phyloP scores from a whole-genome alignment of 2,888 invertebrate genomes.

The Dynastes grantii region DNA sequence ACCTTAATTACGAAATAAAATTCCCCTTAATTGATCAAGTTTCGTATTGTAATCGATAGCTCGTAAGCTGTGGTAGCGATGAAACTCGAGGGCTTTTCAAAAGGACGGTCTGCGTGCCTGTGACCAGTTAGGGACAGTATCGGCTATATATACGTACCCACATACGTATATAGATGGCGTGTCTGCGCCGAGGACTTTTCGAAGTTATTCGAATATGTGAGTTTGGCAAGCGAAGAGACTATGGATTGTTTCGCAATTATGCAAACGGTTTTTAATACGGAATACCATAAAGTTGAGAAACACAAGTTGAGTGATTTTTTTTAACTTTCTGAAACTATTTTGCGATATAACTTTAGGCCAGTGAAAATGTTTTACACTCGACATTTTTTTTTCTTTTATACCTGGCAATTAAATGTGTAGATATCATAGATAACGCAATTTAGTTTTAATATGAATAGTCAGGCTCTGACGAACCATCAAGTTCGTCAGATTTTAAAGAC shows the following conservation, averaged over 20 bases:
- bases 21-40: conserved; percentile 63
- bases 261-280: conserved; percentile 24
- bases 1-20: conserved; percentile 63
- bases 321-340: not conserved
- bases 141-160: not conserved
- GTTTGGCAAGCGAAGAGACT: not conserved
- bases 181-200: not conserved
- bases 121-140: conserved; percentile 31
- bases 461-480: no score
- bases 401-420: no score
- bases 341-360: no score
- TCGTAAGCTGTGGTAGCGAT: conserved; percentile 43
- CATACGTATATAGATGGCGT: conserved; percentile 5
- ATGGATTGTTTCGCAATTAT: conserved; percentile 39
- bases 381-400: no score
- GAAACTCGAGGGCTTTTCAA: conserved; percentile 18
- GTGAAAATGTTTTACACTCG: no score
- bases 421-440: no score
- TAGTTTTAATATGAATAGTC: no score
- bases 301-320: not conserved
- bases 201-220: conserved; percentile 35
- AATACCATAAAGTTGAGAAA: not conserved
- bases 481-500: no score
- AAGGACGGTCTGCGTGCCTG: conserved; percentile 44
- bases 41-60: conserved; percentile 62